Evolutionary conservation across 2,113 vertebrate genomes (phyloP), one percentile per base, ranked within the genome.

Genomic region (Lucifuga dentata): DNA sequence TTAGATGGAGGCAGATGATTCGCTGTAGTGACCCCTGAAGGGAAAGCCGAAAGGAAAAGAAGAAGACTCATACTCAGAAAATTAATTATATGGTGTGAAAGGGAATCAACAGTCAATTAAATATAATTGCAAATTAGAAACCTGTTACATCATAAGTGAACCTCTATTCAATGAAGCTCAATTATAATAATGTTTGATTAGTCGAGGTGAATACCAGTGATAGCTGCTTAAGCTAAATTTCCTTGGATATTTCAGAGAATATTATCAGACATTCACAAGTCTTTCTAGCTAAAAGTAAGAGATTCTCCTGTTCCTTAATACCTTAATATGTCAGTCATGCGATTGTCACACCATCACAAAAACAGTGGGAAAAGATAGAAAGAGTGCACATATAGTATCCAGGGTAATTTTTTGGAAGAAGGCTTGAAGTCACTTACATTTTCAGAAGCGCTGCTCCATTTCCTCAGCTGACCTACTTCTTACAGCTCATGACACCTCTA

Each of bases 381-480:
- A 8, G 2, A 20, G 13, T 10, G 6, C 13, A 4, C 12, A 12
- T 16, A 76, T 19, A 5, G 13, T 35, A 9, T 33, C 19, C 16
- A 62, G 26, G 7, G 26, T 29, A 5, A 5, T 29, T 3, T 29
- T 29, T 29, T 29, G 26, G 26, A 29, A 23, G 24, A n/a, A n/a
- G 48, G 35, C 53, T 74, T 71, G 39, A 21, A 38, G 57, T 45
- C 24, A 19, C n/a, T n/a, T n/a, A n/a, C n/a, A 23, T 45, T 61
- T 77, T 50, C 19, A 72, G 39, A 38, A 45, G n/a, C 61, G 44
- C 33, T 41, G 35, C 15, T 41, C 11, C 26, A 53, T 70, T 79
- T 77, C 49, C 26, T 55, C 45, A 68, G 13, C 46, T 76, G 69
- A 70, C 74, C 71, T 69, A 67, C 12, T 81, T 76, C 36, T 83